Evolutionary conservation across 2,797 vertebrate genomes (phyloP), one percentile per base, ranked within the genome.

Genomic region (Picus viridis): DNA sequence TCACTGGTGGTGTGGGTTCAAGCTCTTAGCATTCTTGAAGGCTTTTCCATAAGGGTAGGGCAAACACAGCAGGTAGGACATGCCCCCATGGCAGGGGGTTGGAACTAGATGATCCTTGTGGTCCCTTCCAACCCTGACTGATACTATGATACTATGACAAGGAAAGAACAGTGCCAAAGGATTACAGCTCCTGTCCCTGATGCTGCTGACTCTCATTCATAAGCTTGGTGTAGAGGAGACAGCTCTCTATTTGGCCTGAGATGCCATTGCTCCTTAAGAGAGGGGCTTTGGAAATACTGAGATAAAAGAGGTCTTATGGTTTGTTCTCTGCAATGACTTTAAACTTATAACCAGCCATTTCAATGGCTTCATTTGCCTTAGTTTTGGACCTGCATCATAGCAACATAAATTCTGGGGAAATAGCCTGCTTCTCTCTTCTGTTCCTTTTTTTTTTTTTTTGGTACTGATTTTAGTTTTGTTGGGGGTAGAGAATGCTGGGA

Each of bases 151-250:
- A 34, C 34, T 34, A 34, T 34, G 34, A 34, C 39, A 22, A 24
- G 58, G 18, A 29, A 22, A 19, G 73, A 53, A 9, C 15, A 22
- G 69, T 2, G 32, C 7, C 30, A 58, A 19, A 29, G 10, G 7
- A 54, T 9, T 23, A 43, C 20, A 61, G 39, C 18, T 67, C 13
- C 69, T n/a, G n/a, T 57, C 22, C 36, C 43, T 80, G 29, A 23
- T 20, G 16, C 53, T 20, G 16, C 53, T 61, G 34, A 30, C 10
- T 62, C 22, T 30, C 9, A 0, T 8, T 41, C 34, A 9, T 18
- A 6, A 29, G 6, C 23, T 5, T 39, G 23, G 3, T 23, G 4
- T 0, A 10, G 57, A 7, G 39, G 34, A n/a, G 45, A 14, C 13
- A 59, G 26, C 18, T 45, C 20, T 54, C 23, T 54, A 24, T 7